Evolutionary conservation across 2,888 invertebrate genomes (phyloP).

Genomic region (Parnassius smintheus): DNA sequence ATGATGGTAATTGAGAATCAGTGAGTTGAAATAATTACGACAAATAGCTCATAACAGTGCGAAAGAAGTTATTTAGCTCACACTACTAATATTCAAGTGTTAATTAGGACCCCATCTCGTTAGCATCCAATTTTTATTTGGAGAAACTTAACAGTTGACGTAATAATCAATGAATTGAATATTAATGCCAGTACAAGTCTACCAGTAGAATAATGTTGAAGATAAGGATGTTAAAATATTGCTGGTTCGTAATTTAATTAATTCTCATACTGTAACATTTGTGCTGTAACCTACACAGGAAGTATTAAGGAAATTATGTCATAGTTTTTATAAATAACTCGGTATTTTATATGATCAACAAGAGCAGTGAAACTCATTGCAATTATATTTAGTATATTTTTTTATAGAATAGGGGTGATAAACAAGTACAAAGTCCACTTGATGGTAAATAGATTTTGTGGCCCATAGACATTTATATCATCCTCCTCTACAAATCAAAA

Average conservation of each 20-base stretch:
- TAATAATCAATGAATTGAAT: neutral
- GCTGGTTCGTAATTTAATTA: no score
- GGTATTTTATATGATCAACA: no score
- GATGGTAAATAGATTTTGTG: no score
- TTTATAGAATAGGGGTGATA: no score
- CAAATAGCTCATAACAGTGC: neutral
- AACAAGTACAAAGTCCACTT: no score
- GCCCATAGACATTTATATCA: no score
- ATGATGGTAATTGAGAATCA: conserved; percentile 5
- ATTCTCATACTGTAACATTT: no score
- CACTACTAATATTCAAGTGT: conserved; percentile 1
- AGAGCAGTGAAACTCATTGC: no score
- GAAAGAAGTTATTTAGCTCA: neutral
- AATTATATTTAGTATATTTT: no score
- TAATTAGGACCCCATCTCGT: conserved; percentile 14
- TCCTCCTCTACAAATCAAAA: no score
- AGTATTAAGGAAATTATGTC: no score
- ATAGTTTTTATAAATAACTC: neutral
- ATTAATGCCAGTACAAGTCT: neutral
- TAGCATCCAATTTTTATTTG: conserved; percentile 2
- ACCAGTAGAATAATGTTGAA: neutral
- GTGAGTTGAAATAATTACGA: conserved; percentile 13
- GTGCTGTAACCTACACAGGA: no score
- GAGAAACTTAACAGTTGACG: conserved; percentile 8
- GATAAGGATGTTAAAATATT: neutral